Base-by-base conservation (phyloP, 2,888 invertebrate species). In the Gymnoscelis rufifasciata region DNA sequence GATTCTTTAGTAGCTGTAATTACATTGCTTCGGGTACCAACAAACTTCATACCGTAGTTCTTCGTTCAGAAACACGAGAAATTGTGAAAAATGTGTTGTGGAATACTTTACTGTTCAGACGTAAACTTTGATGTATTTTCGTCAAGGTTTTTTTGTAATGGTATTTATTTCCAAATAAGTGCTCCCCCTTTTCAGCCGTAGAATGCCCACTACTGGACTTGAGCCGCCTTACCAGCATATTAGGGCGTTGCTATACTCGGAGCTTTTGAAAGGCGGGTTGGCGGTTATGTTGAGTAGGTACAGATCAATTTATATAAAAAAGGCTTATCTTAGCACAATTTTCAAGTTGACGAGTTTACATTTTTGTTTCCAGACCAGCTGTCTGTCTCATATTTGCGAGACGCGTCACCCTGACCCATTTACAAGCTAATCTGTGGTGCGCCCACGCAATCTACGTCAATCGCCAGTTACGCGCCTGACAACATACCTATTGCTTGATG, bases 331-430 rank as follows among this genome's bases (percentile, higher is more conserved):
- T n/a, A n/a, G n/a, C n/a, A n/a, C n/a, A n/a, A n/a, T n/a, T n/a
- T n/a, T n/a, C n/a, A n/a, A n/a, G n/a, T n/a, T n/a, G n/a, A n/a
- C n/a, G n/a, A n/a, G n/a, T n/a, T 19, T 19, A 19, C 19, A 19
- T 6, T 27, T 2, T 8, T 11, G 4, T 27, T 6, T 3, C 19
- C 35, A 7, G 35, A 35, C 28, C 12, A 27, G 2, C 33, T 27
- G 35, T 27, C 10, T 14, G 43, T 19, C 50, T 43, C 50, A 49
- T 45, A 55, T 46, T 62, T 51, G 45, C 60, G 58, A 59, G 60
- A 63, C 66, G 61, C 56, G 62, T 64, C 67, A 66, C 84, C 83
- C 71, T 83, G 84, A 82, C 84, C 83, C 66, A 81, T 83, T 79
- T 82, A 64, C 65, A 66, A 74, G 66, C 47, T 76, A 78, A 81